Evolutionary conservation across 2,888 invertebrate species (phyloP).

Genomic region (Drosophila paucipuncta): DNA sequence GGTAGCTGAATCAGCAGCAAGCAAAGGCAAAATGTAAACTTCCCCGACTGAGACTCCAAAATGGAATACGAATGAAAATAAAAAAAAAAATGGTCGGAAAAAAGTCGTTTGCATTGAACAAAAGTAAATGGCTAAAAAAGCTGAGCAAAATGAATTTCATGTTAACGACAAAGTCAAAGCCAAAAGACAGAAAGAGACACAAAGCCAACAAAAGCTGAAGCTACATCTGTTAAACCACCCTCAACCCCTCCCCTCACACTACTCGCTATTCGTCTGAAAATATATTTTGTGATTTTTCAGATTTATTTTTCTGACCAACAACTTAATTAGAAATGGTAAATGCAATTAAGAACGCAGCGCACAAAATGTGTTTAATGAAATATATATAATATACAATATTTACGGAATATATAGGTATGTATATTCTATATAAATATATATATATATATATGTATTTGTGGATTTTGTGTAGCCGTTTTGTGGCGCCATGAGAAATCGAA

Average conservation of each 20-base stretch:
- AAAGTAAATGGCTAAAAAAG: conserved; percentile 57
- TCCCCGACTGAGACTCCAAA: conserved; percentile 33
- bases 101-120: conserved; percentile 79
- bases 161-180: conserved; percentile 70
- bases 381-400: conserved; percentile 29
- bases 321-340: conserved; percentile 80
- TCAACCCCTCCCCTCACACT: background rate
- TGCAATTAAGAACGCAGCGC: conserved; percentile 66
- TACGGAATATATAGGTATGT: conserved; percentile 15
- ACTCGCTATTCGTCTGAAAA: conserved; percentile 16
- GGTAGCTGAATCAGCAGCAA: conserved; percentile 65
- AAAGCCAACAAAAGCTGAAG: conserved; percentile 8
- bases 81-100: conserved; percentile 30
- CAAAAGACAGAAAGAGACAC: conserved; percentile 39
- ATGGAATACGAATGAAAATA: conserved; percentile 27
- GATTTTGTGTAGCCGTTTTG: conserved; percentile 2
- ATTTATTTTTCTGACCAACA: conserved; percentile 47
- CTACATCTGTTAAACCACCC: background rate
- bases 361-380: conserved; percentile 50
- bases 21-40: conserved; percentile 61
- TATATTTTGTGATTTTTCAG: conserved; percentile 23
- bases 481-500: conserved; percentile 54
- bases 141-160: conserved; percentile 61
- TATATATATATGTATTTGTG: conserved; percentile 12
- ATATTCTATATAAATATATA: conserved; percentile 9